Evolutionary conservation across 2,797 vertebrate genomes (phyloP), one percentile per base, ranked within the genome.

Genomic region (Galago senegalensis): DNA sequence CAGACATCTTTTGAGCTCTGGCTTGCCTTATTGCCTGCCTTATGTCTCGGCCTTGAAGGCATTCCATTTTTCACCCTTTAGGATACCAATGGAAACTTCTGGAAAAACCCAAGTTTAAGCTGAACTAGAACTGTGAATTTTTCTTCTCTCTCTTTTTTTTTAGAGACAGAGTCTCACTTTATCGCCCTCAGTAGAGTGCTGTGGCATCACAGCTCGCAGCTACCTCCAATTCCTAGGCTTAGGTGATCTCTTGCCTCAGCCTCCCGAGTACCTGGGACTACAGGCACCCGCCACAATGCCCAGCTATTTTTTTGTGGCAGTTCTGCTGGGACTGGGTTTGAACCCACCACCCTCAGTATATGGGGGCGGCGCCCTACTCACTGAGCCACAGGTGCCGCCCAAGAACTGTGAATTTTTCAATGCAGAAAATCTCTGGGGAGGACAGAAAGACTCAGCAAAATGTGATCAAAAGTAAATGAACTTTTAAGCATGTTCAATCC

Each of bases 91-190:
- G 87, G 79, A 91, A 91, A 87, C 13, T 34, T 89, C 31, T 17
- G 40, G 72, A 93, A 94, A 88, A 88, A 92, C 23, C 37, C 12
- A n/a, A 34, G 27, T 91, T 34, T 14, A 91, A 91, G 49, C 46
- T 82, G 25, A 76, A 75, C n/a, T 2, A 12, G 34, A 85, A 75
- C 23, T 46, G 37, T n/a, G 56, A 65, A 34, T 31, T 91, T 82
- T 61, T 85, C 69, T 46, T 46, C 11, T 46, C 10, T 46, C 11
- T 9, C 2, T 11, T 46, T 46, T 11, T 46, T 46, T 46, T 46
- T 40, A 40, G 40, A 40, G 40, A 40, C 40, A 40, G 40, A 40
- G 40, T 40, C 40, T 40, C 40, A 40, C 40, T 40, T 40, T 40
- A 40, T 40, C 40, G 5, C 40, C 5, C 6, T 40, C 6, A 5